Evolutionary conservation across 2,113 vertebrate species (phyloP).

Genomic region (Calyptommatus sinebrachiatus): DNA sequence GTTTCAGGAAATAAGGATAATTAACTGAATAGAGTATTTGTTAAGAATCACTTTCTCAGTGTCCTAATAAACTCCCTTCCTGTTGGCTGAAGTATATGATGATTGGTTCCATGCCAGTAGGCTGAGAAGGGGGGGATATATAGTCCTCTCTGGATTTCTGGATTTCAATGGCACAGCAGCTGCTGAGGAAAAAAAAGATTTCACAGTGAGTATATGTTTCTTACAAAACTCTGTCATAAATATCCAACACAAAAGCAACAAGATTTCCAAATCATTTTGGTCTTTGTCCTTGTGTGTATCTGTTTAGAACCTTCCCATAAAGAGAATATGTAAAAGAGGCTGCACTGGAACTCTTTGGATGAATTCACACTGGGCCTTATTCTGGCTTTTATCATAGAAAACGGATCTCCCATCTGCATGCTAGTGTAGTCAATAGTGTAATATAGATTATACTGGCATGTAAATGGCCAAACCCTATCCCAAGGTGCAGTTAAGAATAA

Average conservation of each 20-base stretch:
- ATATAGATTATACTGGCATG: too few relatives aligned
- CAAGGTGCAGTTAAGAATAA: too few relatives aligned
- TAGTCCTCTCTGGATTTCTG: conserved; percentile 19
- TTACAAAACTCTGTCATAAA: conserved; percentile 32
- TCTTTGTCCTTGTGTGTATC: background rate
- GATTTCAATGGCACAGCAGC: conserved; percentile 33
- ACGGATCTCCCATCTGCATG: too few relatives aligned
- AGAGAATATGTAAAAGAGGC: background rate
- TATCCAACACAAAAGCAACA: conserved; percentile 35
- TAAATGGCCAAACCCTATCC: too few relatives aligned
- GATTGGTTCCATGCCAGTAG: conserved; percentile 33
- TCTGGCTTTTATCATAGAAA: too few relatives aligned
- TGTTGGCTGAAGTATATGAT: background rate
- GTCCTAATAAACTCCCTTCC: conserved; percentile 9
- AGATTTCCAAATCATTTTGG: background rate
- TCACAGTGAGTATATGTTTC: conserved; percentile 24
- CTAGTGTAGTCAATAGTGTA: too few relatives aligned
- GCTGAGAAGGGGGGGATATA: conserved; percentile 1
- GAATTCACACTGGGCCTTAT: too few relatives aligned
- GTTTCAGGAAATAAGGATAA: conserved; percentile 11
- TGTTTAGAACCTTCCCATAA: background rate
- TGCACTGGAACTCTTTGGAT: background rate
- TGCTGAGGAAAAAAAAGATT: conserved; percentile 14
- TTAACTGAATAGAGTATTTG: background rate
- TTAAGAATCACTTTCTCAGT: background rate